These are phyloP conservation scores for Anomalospiza imberbis DNA, from an alignment of 2,797 vertebrate genomes.

Conservation along the genomic window DNA sequence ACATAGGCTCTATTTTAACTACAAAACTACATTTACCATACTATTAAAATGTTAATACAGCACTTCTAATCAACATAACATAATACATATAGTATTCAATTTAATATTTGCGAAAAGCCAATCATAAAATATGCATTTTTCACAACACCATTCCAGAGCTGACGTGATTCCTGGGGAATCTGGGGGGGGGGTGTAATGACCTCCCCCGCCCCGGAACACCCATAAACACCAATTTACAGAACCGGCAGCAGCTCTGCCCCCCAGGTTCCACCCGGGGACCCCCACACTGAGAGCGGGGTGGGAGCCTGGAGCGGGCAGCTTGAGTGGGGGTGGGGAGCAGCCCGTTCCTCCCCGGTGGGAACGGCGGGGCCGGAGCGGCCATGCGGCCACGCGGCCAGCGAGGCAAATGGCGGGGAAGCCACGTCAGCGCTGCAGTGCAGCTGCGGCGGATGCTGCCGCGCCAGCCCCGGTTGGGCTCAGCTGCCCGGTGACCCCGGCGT, in stretches of 20 bases:
- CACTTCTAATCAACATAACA: too few species aligned
- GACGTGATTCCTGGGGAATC: neutral
- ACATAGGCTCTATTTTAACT: too few species aligned
- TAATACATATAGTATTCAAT: too few species aligned
- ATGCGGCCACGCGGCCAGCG: neutral
- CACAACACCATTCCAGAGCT: neutral
- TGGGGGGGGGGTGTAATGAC: neutral
- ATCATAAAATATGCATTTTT: too few species aligned
- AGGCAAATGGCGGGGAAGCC: constrained; percentile 7
- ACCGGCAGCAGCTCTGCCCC: neutral
- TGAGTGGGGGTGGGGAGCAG: neutral
- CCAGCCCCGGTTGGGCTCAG: neutral
- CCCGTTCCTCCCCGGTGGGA: accelerated
- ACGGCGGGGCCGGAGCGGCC: neutral
- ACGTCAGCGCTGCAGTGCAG: constrained; percentile 18
- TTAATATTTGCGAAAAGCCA: too few species aligned
- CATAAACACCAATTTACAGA: accelerated
- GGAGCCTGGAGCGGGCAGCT: neutral
- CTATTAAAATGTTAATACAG: too few species aligned
- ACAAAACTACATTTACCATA: too few species aligned
- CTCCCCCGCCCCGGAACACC: accelerated
- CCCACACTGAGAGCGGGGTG: accelerated
- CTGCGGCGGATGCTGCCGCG: neutral
- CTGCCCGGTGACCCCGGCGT: neutral
- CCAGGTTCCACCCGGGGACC: accelerated